Base-by-base conservation (phyloP, 1,140 invertebrate genomes). In the Aphidius ervi region DNA sequence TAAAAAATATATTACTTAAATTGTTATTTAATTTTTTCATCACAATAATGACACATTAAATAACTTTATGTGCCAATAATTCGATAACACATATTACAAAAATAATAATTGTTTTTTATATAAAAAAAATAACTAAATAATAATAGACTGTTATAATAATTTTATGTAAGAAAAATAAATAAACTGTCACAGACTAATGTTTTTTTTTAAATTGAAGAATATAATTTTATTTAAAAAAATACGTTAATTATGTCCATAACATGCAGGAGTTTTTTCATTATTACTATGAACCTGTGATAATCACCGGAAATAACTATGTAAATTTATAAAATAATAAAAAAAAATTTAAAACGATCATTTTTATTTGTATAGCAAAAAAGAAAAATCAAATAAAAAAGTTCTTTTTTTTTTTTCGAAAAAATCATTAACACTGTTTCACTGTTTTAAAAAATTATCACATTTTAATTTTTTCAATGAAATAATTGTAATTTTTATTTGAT, bases 241-340 rank as follows among this genome's bases (percentile, higher is more conserved):
- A 31, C 4, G 2, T 31, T 31, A 31, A 31, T 31, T 31, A 31
- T 31, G 2, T 62, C 55, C 43, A 55, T 62, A 53, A 57, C 47
- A 49, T 55, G 47, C 47, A 57, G 55, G 41, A 55, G 55, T 39
- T 62, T 62, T 62, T 62, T 62, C 60, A 57, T 62, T 5, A 48
- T 46, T 55, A 55, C 53, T 53, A 62, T n/a, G 48, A 37, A 39
- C 48, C 48, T 55, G 47, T 62, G 47, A 62, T 62, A 62, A 62
- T 62, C 47, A 55, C 60, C 55, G 60, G 60, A 62, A 62, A 56
- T 56, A 39, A 31, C 39, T 55, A 55, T 46, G 39, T 41, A 55
- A 40, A 61, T 56, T 47, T 56, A 43, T 52, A 8, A 20, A 41
- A 53, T 52, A 43, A 23, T 46, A 31, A 31, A 31, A 53, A 8